These are phyloP conservation scores for Ictidomys tridecemlineatus DNA, from an alignment of 2,113 vertebrate species.

Conservation along the genomic window DNA sequence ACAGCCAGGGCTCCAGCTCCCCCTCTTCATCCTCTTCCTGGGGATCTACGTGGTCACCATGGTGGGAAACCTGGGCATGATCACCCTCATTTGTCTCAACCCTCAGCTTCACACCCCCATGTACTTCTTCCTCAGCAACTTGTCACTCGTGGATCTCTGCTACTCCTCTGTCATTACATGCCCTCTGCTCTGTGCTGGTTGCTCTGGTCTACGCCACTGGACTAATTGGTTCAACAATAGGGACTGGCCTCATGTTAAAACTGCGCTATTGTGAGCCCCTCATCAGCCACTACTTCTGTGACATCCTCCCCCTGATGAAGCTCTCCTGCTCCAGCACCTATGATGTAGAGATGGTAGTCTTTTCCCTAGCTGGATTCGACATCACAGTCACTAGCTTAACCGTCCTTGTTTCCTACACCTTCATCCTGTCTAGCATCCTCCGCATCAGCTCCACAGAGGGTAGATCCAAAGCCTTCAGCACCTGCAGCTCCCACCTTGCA, in stretches of 20 bases:
- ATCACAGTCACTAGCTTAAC: conserved; percentile 71
- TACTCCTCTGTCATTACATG: conserved; percentile 60
- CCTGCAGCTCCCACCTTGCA: conserved; percentile 85
- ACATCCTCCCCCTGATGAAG: conserved; percentile 84
- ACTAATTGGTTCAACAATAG: conserved; percentile 78
- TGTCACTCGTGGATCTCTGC: conserved; percentile 71
- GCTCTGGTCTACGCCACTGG: conserved; percentile 62
- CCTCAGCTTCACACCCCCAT: conserved; percentile 65
- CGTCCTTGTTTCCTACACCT: conserved; percentile 76
- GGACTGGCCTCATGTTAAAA: conserved; percentile 71
- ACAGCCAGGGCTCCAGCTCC: conserved; percentile 44
- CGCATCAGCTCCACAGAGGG: conserved; percentile 67
- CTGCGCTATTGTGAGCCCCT: conserved; percentile 77
- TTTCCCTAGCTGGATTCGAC: conserved; percentile 78
- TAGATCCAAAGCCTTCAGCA: conserved; percentile 83
- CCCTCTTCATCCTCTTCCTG: conserved; percentile 76
- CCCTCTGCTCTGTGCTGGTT: conserved; percentile 69
- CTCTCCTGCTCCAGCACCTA: conserved; percentile 77
- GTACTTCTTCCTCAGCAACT: conserved; percentile 75
- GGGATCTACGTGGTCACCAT: conserved; percentile 23
- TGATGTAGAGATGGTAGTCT: conserved; percentile 73
- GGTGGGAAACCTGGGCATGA: conserved; percentile 69
- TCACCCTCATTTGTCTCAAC: conserved; percentile 58
- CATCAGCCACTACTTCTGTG: conserved; percentile 85
- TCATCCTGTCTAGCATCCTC: conserved; percentile 81